Conservation (phyloP, 1,140 invertebrate species). For the Panagrolaimus sp. region DNA sequence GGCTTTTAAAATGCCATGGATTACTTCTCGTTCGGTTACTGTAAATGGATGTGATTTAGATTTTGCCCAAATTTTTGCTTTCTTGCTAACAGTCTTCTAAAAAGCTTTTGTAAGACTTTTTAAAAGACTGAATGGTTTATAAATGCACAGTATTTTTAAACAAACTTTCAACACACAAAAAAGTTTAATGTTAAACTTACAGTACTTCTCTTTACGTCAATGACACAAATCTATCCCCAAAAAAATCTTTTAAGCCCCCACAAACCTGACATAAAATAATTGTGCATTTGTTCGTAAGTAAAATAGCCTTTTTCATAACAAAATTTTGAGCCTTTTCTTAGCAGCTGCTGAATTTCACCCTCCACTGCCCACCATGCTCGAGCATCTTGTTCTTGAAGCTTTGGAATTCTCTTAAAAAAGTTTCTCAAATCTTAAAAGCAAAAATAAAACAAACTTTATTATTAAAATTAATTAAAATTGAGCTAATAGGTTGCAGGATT, state of each 20-base stretch:
- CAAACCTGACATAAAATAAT: conserved; percentile 94
- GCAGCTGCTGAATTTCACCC: conserved; percentile 84
- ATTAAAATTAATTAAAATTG: conserved; percentile 92
- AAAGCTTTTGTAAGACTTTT: no score
- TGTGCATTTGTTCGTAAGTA: conserved; percentile 86
- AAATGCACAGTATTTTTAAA: no score
- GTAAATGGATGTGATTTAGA: conserved; percentile 43
- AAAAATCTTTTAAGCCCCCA: conserved; percentile 18
- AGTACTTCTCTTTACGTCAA: no score
- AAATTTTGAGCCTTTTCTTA: conserved; percentile 80
- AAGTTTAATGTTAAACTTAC: no score
- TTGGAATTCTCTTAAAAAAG: conserved; percentile 72
- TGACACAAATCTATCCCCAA: no score
- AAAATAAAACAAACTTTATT: conserved; percentile 72
- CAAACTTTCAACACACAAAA: no score
- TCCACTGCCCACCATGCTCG: conserved; percentile 93
- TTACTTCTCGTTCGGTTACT: conserved; percentile 96
- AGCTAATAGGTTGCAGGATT: conserved; percentile 89
- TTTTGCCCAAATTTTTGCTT: no score
- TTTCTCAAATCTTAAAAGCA: conserved; percentile 16
- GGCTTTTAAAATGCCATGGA: conserved; percentile 84
- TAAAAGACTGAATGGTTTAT: no score
- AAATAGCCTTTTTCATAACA: conserved; percentile 77
- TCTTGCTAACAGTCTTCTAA: no score
- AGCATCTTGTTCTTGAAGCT: conserved; percentile 88